A percentile compares a stretch with the other conserved stretches of the same genome.
These are phyloP conservation scores for Dioctria rufipes DNA, from an alignment of 2,888 invertebrate genomes.

Conservation along the genomic window DNA sequence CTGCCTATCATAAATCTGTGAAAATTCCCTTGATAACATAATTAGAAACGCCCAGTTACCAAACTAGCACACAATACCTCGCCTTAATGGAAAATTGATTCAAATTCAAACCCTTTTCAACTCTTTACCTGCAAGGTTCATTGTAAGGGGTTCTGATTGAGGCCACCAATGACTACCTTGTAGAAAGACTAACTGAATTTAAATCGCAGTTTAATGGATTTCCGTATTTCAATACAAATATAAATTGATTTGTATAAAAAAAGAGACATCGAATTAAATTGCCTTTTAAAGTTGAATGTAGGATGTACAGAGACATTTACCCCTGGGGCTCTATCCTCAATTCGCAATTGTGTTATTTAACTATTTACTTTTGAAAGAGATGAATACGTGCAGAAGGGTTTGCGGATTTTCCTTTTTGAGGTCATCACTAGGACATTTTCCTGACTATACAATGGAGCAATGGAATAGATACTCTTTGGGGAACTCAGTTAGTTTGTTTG, in stretches of 20 bases:
- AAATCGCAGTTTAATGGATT: slow-evolving; percentile 31
- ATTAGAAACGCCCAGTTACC: neutral
- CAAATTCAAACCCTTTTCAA: slow-evolving; percentile 11
- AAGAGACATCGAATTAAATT: slow-evolving; percentile 29
- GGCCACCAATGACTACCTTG: slow-evolving; percentile 4
- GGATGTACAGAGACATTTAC: slow-evolving; percentile 6
- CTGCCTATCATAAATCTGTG: neutral
- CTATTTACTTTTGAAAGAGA: neutral
- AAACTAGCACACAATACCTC: slow-evolving; percentile 8
- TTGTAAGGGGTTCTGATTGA: slow-evolving; percentile 16
- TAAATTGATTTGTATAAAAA: slow-evolving; percentile 23
- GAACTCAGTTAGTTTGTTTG: too few relatives aligned
- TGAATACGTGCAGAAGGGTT: too few relatives aligned
- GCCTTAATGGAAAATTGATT: slow-evolving; percentile 10
- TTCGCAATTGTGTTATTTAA: slow-evolving; percentile 20
- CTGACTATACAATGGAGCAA: too few relatives aligned
- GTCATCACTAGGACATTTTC: too few relatives aligned
- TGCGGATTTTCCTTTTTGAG: too few relatives aligned
- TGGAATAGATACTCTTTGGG: too few relatives aligned
- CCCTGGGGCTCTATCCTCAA: neutral
- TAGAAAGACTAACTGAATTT: slow-evolving; percentile 1
- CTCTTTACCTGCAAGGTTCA: slow-evolving; percentile 12
- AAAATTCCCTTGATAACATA: neutral
- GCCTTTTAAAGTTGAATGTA: neutral
- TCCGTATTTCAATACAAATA: slow-evolving; percentile 11